Conservation (phyloP, 53 echinoderm and acorn worm genomes). For the Crossaster papposus region DNA sequence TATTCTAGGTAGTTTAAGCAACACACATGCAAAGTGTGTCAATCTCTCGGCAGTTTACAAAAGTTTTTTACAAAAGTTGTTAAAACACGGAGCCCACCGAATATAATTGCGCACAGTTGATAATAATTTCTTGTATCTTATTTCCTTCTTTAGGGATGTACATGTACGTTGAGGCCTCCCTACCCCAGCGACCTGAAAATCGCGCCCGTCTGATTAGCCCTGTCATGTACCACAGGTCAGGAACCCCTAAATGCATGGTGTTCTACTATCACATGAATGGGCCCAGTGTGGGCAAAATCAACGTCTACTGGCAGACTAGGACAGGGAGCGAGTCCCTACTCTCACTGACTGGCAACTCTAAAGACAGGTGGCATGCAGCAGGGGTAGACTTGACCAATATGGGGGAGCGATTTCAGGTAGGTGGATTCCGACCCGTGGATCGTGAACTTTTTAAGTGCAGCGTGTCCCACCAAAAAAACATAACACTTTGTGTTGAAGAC, state of each 20-base stretch:
- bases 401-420: conserved; percentile 60
- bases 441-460: too few species aligned
- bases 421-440: background rate
- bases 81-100: too few species aligned
- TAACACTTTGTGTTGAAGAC: too few species aligned
- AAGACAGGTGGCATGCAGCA: conserved; percentile 65
- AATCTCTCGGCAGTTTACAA: too few species aligned
- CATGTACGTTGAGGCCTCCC: conserved; percentile 86
- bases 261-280: conserved; percentile 96
- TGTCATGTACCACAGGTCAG: conserved; percentile 41
- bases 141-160: conserved; percentile 65
- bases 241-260: conserved; percentile 64
- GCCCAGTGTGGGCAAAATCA: conserved; percentile 63
- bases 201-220: conserved; percentile 70
- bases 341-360: conserved; percentile 61
- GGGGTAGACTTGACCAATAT: conserved; percentile 45
- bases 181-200: conserved; percentile 75
- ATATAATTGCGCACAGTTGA: background rate
- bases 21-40: too few species aligned
- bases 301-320: conserved; percentile 2
- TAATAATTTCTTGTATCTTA: background rate
- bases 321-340: conserved; percentile 23
- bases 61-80: too few species aligned
- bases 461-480: too few species aligned
- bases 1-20: too few species aligned